phyloP scores from a whole-genome alignment of 2,113 vertebrate genomes.

The Scomber colias region DNA sequence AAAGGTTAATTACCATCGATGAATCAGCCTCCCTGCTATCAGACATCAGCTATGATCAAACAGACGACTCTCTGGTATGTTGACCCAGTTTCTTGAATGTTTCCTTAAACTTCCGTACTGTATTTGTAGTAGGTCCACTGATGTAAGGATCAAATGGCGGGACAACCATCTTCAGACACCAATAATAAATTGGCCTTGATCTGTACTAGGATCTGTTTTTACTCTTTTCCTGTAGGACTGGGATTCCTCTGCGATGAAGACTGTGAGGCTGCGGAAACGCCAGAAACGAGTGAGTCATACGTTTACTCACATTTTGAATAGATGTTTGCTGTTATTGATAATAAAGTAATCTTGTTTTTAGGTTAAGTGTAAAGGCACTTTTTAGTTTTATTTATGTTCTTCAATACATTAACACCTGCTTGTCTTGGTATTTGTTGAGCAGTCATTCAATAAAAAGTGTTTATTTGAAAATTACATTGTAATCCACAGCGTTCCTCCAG shows the following conservation, averaged over 20 bases:
- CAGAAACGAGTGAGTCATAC: conserved; percentile 89
- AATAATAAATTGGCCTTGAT: not conserved
- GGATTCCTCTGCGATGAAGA: conserved; percentile 91
- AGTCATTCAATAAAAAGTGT: too few relatives aligned
- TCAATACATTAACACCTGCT: not conserved
- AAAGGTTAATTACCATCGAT: conserved; percentile 92
- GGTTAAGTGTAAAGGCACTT: not conserved
- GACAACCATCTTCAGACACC: not conserved
- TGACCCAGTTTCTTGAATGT: not conserved
- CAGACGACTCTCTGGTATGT: conserved; percentile 94
- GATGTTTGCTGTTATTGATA: not conserved
- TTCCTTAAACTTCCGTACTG: not conserved
- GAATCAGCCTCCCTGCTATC: conserved; percentile 95
- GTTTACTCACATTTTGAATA: not conserved
- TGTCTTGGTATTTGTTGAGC: not conserved
- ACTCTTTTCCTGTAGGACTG: conserved; percentile 86
- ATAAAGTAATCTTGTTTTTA: not conserved
- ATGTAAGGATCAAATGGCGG: not conserved
- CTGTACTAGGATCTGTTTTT: not conserved
- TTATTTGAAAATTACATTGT: not conserved
- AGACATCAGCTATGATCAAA: conserved; percentile 98
- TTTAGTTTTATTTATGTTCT: not conserved
- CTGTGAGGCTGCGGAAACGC: conserved; percentile 90
- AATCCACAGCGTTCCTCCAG: conserved; percentile 89
- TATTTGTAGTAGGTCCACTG: not conserved